Conservation (phyloP, 1,140 invertebrate species). For the Micrasema minimum region DNA sequence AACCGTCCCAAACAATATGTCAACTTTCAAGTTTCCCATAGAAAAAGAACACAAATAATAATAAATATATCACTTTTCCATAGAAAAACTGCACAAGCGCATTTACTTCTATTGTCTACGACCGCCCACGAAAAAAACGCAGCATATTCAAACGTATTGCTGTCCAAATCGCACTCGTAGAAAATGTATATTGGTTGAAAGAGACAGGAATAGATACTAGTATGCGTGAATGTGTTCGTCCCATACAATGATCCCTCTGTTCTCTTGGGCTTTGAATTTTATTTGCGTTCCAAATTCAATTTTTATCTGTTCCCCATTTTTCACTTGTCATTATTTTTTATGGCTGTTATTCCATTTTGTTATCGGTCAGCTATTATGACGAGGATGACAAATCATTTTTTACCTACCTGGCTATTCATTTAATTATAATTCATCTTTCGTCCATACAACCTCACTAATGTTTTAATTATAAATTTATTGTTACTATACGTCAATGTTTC, state of each 20-base stretch:
- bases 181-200: too few relatives aligned
- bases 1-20: too few relatives aligned
- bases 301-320: constrained; percentile 21
- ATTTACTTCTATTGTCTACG: constrained; percentile 13
- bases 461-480: constrained; percentile 40
- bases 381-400: constrained; percentile 39
- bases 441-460: constrained; percentile 28
- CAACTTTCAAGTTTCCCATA: constrained; percentile 4
- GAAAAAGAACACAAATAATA: too few relatives aligned
- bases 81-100: constrained; percentile 7
- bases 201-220: too few relatives aligned
- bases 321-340: constrained; percentile 34
- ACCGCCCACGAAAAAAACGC: constrained; percentile 27
- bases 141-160: too few relatives aligned
- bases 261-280: constrained; percentile 32
- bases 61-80: constrained; percentile 15
- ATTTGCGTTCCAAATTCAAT: constrained; percentile 45
- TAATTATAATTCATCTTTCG: constrained; percentile 20
- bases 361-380: constrained; percentile 29
- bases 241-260: constrained; percentile 10
- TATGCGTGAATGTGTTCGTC: neutral
- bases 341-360: constrained; percentile 19
- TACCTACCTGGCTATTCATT: constrained; percentile 20
- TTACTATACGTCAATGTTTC: constrained; percentile 8
- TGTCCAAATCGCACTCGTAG: too few relatives aligned